Base-by-base conservation (phyloP, 1,140 invertebrate species). In the Cydia strobilella region DNA sequence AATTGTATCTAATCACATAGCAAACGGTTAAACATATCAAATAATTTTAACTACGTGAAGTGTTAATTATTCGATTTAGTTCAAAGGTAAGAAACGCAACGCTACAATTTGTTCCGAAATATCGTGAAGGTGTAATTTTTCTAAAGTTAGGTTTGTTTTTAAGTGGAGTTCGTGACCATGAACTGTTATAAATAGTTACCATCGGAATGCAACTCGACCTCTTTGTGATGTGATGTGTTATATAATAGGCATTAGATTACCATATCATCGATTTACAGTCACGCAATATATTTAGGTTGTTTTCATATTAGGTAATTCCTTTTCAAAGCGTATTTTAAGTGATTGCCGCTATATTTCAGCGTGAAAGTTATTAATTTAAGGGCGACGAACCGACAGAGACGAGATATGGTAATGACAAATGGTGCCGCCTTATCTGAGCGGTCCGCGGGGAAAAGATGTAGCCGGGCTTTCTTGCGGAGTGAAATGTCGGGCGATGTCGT, bases 361-460 rank as follows among this genome's bases (percentile, higher is more conserved):
- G 18, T 51, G 75, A 51, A 69, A 76, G 20, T 72, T 72, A 74
- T 72, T 69, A 73, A 72, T 76, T 69, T 63, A 42, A 42, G 71
- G 39, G 45, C 73, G 66, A 76, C 69, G 66, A 76, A 62, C 74
- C 63, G 74, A 73, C 72, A 35, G 73, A 65, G 65, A 78, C 74
- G 76, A 81, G 83, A 82, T 75, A 75, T 85, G 80, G 82, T 86
- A 86, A 89, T 88, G 87, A 89, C 83, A 87, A 90, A 89, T 83
- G 77, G 81, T 75, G 76, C 76, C 77, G 77, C 77, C 81, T 86
- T 88, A 87, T 90, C 86, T 84, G 74, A 78, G 76, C 79, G 76
- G 79, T 83, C 77, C 82, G 76, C 20, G 73, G 54, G 77, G 79
- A 79, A 82, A 81, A 84, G 83, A 84, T 85, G 83, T 83, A 82